These are phyloP conservation scores for Cepaea nemoralis DNA, from an alignment of 1,140 invertebrate genomes.

Conservation along the genomic window DNA sequence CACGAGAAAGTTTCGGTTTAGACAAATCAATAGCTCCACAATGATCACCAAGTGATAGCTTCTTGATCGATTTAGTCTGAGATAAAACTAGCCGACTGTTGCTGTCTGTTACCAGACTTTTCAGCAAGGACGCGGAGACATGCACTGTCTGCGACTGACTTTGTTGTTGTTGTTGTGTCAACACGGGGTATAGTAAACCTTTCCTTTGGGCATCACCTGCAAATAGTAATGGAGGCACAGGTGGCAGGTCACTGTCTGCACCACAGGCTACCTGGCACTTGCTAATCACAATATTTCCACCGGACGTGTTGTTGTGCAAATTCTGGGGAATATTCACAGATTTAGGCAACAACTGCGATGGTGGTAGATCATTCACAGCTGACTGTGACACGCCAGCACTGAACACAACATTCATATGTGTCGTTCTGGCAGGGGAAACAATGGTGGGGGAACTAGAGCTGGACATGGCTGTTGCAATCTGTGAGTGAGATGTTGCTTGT, in stretches of 20 bases:
- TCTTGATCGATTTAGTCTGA: background rate
- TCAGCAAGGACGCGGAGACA: background rate
- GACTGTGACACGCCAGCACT: background rate
- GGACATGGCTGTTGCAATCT: background rate
- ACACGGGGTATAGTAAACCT: background rate
- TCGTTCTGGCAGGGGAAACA: background rate
- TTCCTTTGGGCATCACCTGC: background rate
- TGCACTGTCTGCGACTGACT: background rate
- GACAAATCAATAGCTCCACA: slow-evolving; percentile 39
- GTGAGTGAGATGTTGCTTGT: background rate
- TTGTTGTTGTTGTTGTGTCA: background rate
- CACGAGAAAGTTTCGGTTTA: slow-evolving; percentile 23
- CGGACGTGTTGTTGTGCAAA: background rate
- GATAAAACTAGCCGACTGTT: background rate
- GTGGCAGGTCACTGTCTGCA: background rate
- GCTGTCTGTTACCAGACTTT: background rate
- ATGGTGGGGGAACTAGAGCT: background rate
- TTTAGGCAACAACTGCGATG: background rate
- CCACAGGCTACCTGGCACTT: background rate
- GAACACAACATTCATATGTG: background rate
- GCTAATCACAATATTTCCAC: background rate
- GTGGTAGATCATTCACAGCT: background rate
- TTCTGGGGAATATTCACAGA: background rate
- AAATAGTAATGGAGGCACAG: background rate
- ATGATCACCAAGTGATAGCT: background rate